Percentiles rank a stretch among this genome's conserved stretches.
Conservation (phyloP, 2,113 vertebrate species). For the Cynocephalus volans region DNA sequence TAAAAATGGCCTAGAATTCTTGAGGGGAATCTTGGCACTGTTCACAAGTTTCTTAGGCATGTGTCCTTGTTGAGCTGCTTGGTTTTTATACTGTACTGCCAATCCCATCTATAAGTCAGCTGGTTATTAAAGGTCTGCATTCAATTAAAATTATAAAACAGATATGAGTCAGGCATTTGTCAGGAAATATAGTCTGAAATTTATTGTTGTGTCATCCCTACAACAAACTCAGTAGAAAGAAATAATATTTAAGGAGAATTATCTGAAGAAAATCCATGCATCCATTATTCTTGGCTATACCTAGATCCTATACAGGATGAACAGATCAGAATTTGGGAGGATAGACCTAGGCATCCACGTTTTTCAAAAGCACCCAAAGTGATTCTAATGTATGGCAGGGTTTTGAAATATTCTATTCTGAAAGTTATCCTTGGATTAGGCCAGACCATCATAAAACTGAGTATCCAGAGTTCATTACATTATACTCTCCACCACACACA, state of each 20-base stretch:
- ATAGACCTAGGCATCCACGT: not conserved
- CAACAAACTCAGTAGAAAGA: not conserved
- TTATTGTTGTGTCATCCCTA: not conserved
- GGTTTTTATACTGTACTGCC: not conserved
- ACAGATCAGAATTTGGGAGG: not conserved
- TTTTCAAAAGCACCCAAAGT: not conserved
- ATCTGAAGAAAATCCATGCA: not conserved
- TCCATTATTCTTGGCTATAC: not conserved
- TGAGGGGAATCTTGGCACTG: not conserved
- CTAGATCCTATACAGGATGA: not conserved
- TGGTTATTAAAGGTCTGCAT: not conserved
- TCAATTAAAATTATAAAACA: conserved; percentile 9
- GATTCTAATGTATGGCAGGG: not conserved
- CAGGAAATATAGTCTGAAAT: not conserved
- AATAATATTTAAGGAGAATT: not conserved
- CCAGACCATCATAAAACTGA: not conserved
- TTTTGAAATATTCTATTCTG: not conserved
- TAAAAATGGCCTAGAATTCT: not conserved
- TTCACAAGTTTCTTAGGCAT: not conserved
- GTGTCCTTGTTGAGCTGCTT: not conserved
- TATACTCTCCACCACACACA: not conserved
- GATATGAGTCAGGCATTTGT: not conserved
- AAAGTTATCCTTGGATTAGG: not conserved
- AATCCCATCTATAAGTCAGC: not conserved
- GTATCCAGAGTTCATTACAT: not conserved